phyloP scores from a whole-genome alignment of 2,888 invertebrate genomes.

The Leucophora obtusa region DNA sequence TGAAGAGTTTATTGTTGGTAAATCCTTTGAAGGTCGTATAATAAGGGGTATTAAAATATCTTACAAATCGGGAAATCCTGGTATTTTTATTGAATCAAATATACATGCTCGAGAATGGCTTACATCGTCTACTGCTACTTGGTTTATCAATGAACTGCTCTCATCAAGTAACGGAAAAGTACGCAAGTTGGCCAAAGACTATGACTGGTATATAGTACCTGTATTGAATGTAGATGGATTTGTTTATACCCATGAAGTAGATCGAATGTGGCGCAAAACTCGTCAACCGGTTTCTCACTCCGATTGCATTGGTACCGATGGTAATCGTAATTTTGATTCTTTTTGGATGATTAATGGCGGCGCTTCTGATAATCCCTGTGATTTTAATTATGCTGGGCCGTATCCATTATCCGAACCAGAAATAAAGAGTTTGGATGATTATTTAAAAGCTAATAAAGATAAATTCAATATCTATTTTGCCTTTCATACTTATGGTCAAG shows the following conservation, averaged over 20 bases:
- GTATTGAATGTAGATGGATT: constrained; percentile 87
- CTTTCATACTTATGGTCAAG: constrained; percentile 83
- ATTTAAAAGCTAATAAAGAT: constrained; percentile 76
- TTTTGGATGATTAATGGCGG: constrained; percentile 69
- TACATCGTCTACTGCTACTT: constrained; percentile 83
- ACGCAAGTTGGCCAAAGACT: constrained; percentile 81
- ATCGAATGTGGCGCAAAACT: constrained; percentile 84
- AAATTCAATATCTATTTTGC: constrained; percentile 80
- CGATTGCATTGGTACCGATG: constrained; percentile 73
- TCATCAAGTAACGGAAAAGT: constrained; percentile 81
- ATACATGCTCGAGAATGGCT: constrained; percentile 86
- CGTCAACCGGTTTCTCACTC: constrained; percentile 77
- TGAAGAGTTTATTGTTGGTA: constrained; percentile 80
- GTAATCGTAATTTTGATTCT: constrained; percentile 73
- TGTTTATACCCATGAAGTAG: constrained; percentile 81
- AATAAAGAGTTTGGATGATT: constrained; percentile 78
- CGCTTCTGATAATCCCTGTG: constrained; percentile 78
- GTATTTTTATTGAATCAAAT: constrained; percentile 83
- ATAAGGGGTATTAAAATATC: constrained; percentile 80
- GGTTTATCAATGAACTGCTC: constrained; percentile 84
- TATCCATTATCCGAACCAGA: constrained; percentile 81
- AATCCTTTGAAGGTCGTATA: constrained; percentile 81
- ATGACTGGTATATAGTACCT: constrained; percentile 87
- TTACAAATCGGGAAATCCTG: constrained; percentile 77
- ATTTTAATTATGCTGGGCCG: constrained; percentile 79